A percentile compares a stretch with the other conserved stretches of the same genome.
Conservation (phyloP, 2,888 invertebrate species). For the Lordiphosa fenestrarum region DNA sequence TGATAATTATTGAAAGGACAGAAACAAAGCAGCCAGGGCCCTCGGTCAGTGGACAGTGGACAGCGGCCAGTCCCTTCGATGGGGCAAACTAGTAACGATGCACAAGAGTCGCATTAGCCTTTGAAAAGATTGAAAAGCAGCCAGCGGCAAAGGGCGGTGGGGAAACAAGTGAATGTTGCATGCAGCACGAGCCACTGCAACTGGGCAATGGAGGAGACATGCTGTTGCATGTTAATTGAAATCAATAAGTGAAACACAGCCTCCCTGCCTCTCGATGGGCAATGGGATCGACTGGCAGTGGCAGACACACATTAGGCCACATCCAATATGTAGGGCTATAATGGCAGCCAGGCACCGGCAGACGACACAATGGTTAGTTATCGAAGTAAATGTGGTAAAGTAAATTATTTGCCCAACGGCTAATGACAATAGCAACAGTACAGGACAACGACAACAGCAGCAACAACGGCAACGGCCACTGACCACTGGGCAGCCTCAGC, state of each 20-base stretch:
- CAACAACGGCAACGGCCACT: slow-evolving; percentile 18
- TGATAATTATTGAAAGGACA: slow-evolving; percentile 43
- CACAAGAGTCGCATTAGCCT: slow-evolving; percentile 74
- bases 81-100: slow-evolving; percentile 59
- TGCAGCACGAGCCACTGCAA: slow-evolving; percentile 22
- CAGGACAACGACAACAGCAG: slow-evolving; percentile 21
- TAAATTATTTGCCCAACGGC: slow-evolving; percentile 75
- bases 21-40: slow-evolving; percentile 4
- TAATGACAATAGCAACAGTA: slow-evolving; percentile 66
- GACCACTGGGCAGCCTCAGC: slow-evolving; percentile 17
- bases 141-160: slow-evolving; percentile 30
- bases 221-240: slow-evolving; percentile 76
- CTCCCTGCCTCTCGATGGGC: slow-evolving; percentile 10
- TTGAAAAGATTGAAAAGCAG: slow-evolving; percentile 67
- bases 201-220: slow-evolving; percentile 55
- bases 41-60: not conserved
- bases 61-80: not conserved
- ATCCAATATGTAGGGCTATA: slow-evolving; percentile 34
- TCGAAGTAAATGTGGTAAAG: slow-evolving; percentile 73
- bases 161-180: slow-evolving; percentile 53
- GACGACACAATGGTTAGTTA: slow-evolving; percentile 70
- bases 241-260: slow-evolving; percentile 69
- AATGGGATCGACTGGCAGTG: slow-evolving; percentile 7
- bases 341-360: slow-evolving; percentile 48
- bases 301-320: slow-evolving; percentile 8